Conservation (phyloP, 2,113 vertebrate genomes). For the Esox niger region DNA sequence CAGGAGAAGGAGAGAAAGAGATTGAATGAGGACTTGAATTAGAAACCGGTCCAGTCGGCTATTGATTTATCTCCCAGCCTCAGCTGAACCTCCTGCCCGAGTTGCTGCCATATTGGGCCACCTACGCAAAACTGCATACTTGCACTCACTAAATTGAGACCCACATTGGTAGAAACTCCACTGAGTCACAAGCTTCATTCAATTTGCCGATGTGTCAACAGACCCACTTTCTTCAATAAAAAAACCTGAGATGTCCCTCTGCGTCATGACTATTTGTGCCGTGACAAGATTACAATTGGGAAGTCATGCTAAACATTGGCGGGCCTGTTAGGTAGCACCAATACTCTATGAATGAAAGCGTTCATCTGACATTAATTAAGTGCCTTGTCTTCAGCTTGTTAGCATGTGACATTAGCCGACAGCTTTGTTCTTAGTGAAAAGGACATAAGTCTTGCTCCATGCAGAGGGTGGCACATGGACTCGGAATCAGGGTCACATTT, state of each 20-base stretch:
- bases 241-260: background rate
- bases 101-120: conserved; percentile 56
- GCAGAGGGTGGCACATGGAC: conserved; percentile 10
- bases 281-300: background rate
- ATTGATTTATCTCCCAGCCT: conserved; percentile 57
- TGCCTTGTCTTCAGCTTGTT: no score
- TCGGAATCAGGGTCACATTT: background rate
- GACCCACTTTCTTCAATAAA: conserved; percentile 11
- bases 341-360: no score
- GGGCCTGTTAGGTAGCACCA: no score
- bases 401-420: background rate
- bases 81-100: conserved; percentile 25
- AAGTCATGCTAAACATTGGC: no score
- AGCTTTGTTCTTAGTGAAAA: conserved; percentile 3
- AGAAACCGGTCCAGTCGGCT: conserved; percentile 27
- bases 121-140: conserved; percentile 65
- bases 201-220: conserved; percentile 30
- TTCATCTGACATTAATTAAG: no score
- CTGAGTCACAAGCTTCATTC: no score
- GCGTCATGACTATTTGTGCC: background rate
- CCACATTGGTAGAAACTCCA: conserved; percentile 25
- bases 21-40: no score
- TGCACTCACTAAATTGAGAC: conserved; percentile 62
- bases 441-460: conserved; percentile 26
- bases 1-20: conserved; percentile 20